Evolutionary conservation across 2,797 vertebrate genomes (phyloP), one percentile per base, ranked within the genome.

Genomic region (Sparus aurata): DNA sequence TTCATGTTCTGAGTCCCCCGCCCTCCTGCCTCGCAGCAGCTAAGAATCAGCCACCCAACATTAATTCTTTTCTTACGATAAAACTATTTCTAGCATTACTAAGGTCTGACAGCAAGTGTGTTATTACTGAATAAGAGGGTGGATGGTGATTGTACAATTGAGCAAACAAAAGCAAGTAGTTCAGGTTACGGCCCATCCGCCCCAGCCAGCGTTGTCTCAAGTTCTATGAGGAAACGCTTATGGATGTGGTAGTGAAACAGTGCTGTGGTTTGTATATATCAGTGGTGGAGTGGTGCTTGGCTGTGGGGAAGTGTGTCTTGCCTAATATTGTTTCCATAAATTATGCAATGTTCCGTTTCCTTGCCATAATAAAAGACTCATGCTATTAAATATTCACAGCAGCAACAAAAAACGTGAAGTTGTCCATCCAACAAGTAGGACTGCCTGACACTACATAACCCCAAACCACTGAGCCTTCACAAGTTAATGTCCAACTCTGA

Each of bases 1-100:
- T 83, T 92, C 82, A 90, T 89, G 81, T 85, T 73, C 46, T 12
- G 45, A 75, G 52, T 80, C 57, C 73, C 75, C 54, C 59, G 49
- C 79, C 60, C 73, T 73, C 54, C 59, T 59, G 20, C 74, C 68
- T 75, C 1, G 1, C 49, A 73, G 68, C 73, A 82, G 58, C 69
- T 86, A 79, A 70, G 45, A 82, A 81, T 49, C 61, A 78, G 62
- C 79, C 69, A 79, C 70, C 38, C 20, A 1, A 47, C 20, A 13
- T 75, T 85, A 72, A 75, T 77, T 70, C 9, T 38, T 11, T 38
- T 38, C 38, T 38, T 38, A 38, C 38, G 38, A 1, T 38, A 38
- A 16, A 66, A 54, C 22, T 79, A 57, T 71, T 81, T 91, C 34
- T 65, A 53, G 53, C 30, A 66, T 81, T 77, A 69, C 75, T 88